These are phyloP conservation scores for Drosophila anceps DNA, from an alignment of 2,888 invertebrate species.

Conservation along the genomic window DNA sequence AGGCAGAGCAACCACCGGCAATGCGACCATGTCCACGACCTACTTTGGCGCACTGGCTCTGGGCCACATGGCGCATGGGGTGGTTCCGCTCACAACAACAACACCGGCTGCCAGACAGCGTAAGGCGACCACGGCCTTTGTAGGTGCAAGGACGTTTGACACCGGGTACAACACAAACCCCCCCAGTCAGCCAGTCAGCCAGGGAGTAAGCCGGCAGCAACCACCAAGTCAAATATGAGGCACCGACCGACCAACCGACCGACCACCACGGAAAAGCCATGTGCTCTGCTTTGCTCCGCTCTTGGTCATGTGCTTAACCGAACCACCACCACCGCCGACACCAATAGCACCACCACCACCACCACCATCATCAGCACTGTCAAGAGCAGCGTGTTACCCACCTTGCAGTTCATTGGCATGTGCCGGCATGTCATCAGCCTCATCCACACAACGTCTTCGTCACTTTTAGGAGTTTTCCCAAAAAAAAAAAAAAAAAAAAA, in stretches of 20 bases:
- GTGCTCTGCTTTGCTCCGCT: conserved; percentile 55
- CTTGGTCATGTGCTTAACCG: conserved; percentile 69
- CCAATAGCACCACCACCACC: conserved; percentile 57
- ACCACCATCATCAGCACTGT: conserved; percentile 21
- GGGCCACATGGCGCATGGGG: conserved; percentile 79
- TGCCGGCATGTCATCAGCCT: conserved; percentile 77
- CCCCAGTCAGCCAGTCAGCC: conserved; percentile 28
- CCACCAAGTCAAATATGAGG: conserved; percentile 48
- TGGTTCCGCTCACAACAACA: conserved; percentile 78
- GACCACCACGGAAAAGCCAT: conserved; percentile 43
- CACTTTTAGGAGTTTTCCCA: conserved; percentile 79
- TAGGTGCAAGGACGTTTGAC: conserved; percentile 78
- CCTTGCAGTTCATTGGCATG: conserved; percentile 71
- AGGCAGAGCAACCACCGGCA: conserved; percentile 54
- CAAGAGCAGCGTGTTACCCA: conserved; percentile 16
- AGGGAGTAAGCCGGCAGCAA: conserved; percentile 41
- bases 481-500: conserved; percentile 49
- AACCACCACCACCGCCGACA: conserved; percentile 53
- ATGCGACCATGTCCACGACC: conserved; percentile 72
- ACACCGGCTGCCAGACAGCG: conserved; percentile 10
- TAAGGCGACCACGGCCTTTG: conserved; percentile 57
- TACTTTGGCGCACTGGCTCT: conserved; percentile 78
- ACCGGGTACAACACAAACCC: conserved; percentile 57
- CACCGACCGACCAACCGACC: conserved; percentile 45
- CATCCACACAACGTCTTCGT: conserved; percentile 76